Percentiles rank a stretch among this genome's conserved stretches.
phyloP scores from a whole-genome alignment of 2,797 vertebrate species.

The Muraenolepis orangiensis region DNA sequence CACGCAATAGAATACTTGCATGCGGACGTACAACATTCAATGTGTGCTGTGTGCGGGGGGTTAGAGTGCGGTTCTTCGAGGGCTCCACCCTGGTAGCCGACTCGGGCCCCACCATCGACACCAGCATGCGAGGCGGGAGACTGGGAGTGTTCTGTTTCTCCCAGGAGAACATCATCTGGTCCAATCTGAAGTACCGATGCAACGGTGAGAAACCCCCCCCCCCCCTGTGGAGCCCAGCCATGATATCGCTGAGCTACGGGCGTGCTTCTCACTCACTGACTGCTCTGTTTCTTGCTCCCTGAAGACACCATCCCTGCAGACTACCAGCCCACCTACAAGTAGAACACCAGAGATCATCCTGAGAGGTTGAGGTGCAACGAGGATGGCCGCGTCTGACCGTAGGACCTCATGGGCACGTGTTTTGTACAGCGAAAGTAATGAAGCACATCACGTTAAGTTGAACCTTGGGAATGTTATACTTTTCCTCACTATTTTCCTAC shows the following conservation, averaged over 20 bases:
- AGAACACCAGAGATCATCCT: slow-evolving; percentile 55
- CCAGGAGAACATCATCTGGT: slow-evolving; percentile 99
- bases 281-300: slow-evolving; percentile 28
- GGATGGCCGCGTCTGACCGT: background rate
- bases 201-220: slow-evolving; percentile 80
- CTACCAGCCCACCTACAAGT: slow-evolving; percentile 80
- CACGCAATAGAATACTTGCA: background rate
- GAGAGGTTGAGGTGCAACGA: background rate
- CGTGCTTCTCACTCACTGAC: background rate
- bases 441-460: background rate
- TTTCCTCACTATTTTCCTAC: background rate
- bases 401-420: background rate
- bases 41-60: slow-evolving; percentile 8
- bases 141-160: slow-evolving; percentile 99
- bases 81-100: slow-evolving; percentile 91
- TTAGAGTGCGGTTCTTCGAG: slow-evolving; percentile 91
- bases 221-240: background rate
- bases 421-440: background rate
- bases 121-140: slow-evolving; percentile 95
- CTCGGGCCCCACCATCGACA: slow-evolving; percentile 90
- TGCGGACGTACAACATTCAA: background rate
- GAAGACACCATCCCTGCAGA: slow-evolving; percentile 93
- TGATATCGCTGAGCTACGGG: background rate
- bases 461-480: background rate
- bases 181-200: slow-evolving; percentile 96